Base-by-base conservation (phyloP, 2,797 vertebrate species). In the Fratercula arctica region DNA sequence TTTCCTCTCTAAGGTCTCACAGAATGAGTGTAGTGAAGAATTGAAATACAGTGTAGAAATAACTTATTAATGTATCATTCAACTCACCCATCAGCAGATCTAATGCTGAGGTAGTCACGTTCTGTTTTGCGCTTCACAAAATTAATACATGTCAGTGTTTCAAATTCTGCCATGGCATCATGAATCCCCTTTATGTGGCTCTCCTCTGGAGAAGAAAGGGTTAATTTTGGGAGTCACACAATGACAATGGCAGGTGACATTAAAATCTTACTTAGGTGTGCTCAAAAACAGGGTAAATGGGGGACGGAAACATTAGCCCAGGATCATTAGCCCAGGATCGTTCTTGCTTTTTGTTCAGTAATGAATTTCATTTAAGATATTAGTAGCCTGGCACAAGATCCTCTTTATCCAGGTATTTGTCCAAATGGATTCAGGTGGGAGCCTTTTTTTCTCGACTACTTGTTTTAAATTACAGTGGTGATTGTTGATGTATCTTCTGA, bases 91-190 rank as follows among this genome's bases (percentile, higher is more conserved):
- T 96, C 91, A 0, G 23, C 93, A 80, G 97, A 97, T 72, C 18
- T 94, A 61, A 98, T 97, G 68, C 17, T 94, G 69, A 98, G 80
- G 72, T 97, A 97, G 68, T 97, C 95, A 37, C 74, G 84, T 69
- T 98, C 97, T 73, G 76, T 46, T 23, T 56, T 87, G 39, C 85
- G 97, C 51, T 90, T 83, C 86, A 97, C 96, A 94, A 98, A 98
- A 41, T 85, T 95, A 41, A 98, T 87, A 64, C 97, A 98, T n/a
- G 97, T 98, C 83, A 97, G 43, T 21, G 95, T 61, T 89, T 95
- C 94, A 60, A 97, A 97, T 92, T 97, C 97, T 87, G 82, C 87
- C 92, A 98, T 97, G 77, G 97, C 97, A 25, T 97, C 97, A 14
- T 25, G 84, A 72, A 97, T 96, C 17, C 76, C 85, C 15, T 77